A percentile compares a stretch with the other conserved stretches of the same genome.
phyloP scores from a whole-genome alignment of 2,113 vertebrate species.

The Carollia perspicillata region DNA sequence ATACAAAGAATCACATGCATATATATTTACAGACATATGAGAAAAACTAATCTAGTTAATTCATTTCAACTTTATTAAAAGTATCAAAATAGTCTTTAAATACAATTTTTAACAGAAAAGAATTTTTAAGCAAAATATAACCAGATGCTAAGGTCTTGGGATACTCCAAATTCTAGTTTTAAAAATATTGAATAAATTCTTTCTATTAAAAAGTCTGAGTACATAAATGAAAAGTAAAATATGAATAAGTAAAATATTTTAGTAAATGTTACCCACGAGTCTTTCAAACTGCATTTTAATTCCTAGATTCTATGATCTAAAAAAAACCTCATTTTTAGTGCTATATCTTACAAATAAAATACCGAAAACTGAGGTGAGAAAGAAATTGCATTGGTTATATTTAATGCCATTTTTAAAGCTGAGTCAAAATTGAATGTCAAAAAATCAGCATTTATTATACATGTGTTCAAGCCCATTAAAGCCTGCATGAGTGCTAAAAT shows the following conservation, averaged over 20 bases:
- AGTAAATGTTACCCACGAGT: background rate
- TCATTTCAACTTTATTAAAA: background rate
- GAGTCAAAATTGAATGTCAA: constrained; percentile 55
- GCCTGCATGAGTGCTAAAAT: background rate
- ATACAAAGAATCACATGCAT: background rate
- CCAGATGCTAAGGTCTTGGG: background rate
- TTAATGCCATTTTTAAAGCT: constrained; percentile 41
- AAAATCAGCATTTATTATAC: constrained; percentile 42
- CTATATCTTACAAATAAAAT: constrained; percentile 30
- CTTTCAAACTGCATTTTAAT: constrained; percentile 4
- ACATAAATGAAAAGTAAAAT: background rate
- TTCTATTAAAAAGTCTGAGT: constrained; percentile 12
- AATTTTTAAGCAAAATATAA: background rate
- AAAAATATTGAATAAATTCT: background rate
- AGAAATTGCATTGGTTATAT: background rate
- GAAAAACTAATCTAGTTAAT: background rate
- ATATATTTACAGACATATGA: background rate
- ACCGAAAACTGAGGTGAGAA: background rate
- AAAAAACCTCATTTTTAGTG: background rate
- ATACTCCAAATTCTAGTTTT: background rate
- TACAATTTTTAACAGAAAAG: background rate
- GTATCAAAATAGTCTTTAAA: background rate
- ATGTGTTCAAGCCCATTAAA: constrained; percentile 30
- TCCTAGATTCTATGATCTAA: background rate
- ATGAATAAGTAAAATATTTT: background rate